Percentiles rank a stretch among this genome's conserved stretches.
These are phyloP conservation scores for Phalanger gymnotis DNA, from an alignment of 2,797 vertebrate species.

Conservation along the genomic window DNA sequence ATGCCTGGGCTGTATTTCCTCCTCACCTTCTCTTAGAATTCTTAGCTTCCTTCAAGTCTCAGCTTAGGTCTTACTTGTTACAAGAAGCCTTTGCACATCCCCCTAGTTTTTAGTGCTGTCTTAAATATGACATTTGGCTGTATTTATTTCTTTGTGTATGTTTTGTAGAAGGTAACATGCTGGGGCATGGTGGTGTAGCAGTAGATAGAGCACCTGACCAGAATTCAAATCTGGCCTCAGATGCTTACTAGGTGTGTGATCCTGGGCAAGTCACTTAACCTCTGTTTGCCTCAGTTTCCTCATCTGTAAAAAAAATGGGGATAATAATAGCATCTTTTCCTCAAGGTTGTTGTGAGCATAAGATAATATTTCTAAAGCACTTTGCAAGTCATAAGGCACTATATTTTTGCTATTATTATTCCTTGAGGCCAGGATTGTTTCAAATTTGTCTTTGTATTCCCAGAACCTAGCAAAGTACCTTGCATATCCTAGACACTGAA, in stretches of 20 bases:
- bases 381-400: background rate
- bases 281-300: background rate
- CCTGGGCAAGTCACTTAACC: background rate
- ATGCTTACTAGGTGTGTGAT: background rate
- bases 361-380: background rate
- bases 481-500: background rate
- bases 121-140: background rate
- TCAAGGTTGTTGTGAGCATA: background rate
- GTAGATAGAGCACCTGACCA: background rate
- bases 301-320: background rate
- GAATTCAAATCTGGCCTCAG: background rate
- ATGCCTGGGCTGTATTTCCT: background rate
- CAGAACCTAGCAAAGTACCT: background rate
- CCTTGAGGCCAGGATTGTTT: background rate
- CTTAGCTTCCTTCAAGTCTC: background rate
- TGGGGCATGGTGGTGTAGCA: background rate
- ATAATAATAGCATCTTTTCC: background rate
- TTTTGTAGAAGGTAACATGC: background rate
- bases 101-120: background rate
- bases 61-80: background rate
- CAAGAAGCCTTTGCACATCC: background rate
- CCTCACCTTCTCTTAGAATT: background rate
- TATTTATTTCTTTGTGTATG: background rate
- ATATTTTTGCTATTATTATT: background rate
- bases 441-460: background rate